These are phyloP conservation scores for Drosophila recens DNA, from an alignment of 2,888 invertebrate species.

Conservation along the genomic window DNA sequence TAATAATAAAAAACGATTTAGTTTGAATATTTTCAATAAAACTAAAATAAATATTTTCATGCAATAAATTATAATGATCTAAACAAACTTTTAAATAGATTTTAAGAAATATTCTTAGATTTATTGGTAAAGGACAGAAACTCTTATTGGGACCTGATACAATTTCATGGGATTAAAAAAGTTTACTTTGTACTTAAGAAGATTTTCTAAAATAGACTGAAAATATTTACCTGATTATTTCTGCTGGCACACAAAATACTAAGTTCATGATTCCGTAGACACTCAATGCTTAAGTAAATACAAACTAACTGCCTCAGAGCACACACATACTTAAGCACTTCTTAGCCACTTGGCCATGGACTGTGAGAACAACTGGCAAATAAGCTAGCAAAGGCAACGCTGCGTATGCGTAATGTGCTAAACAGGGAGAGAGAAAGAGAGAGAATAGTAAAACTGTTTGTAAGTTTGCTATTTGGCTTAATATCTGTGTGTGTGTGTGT, in stretches of 20 bases:
- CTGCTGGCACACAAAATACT: not conserved
- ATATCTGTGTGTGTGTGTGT: slow-evolving; percentile 41
- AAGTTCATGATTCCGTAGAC: slow-evolving; percentile 18
- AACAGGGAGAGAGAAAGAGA: not conserved
- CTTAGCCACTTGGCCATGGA: slow-evolving; percentile 21
- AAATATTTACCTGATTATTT: not conserved
- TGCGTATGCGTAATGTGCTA: slow-evolving; percentile 58
- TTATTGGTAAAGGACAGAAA: not conserved
- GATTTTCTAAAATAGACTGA: not conserved
- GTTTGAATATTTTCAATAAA: no score
- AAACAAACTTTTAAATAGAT: no score
- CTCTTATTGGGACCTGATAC: no score
- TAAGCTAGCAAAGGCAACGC: slow-evolving; percentile 10
- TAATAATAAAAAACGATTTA: no score
- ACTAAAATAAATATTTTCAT: no score
- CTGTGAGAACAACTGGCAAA: slow-evolving; percentile 3
- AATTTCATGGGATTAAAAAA: no score
- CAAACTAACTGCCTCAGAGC: slow-evolving; percentile 10
- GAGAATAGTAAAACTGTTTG: slow-evolving; percentile 38
- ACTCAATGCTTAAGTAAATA: slow-evolving; percentile 37
- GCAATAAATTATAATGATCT: no score
- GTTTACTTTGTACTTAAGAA: not conserved
- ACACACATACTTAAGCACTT: slow-evolving; percentile 4
- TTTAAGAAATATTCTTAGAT: not conserved
- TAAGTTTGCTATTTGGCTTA: slow-evolving; percentile 59